These are phyloP conservation scores for Graphium colonna DNA, from an alignment of 2,888 invertebrate species.

Conservation along the genomic window DNA sequence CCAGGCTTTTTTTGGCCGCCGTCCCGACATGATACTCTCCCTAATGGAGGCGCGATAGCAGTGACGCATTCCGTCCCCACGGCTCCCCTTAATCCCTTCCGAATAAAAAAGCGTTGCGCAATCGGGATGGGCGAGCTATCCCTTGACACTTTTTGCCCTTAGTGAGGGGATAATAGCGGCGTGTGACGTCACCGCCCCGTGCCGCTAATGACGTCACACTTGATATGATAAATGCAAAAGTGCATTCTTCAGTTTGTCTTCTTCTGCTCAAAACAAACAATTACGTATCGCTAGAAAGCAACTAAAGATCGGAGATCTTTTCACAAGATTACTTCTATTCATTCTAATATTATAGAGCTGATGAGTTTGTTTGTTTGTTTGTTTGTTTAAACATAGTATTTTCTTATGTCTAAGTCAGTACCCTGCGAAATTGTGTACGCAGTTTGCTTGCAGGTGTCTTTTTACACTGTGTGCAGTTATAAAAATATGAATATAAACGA, in stretches of 20 bases:
- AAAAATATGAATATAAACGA: too few relatives aligned
- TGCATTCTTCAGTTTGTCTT: background rate
- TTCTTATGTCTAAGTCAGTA: too few relatives aligned
- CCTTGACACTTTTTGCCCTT: background rate
- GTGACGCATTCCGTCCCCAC: conserved; percentile 1
- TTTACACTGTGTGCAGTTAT: too few relatives aligned
- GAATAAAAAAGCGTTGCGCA: conserved; percentile 11
- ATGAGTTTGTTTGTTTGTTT: too few relatives aligned
- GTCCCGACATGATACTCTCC: conserved; percentile 44
- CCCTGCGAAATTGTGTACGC: too few relatives aligned
- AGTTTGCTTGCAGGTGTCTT: too few relatives aligned
- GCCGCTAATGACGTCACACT: background rate
- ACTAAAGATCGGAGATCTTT: background rate
- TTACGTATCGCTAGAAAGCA: background rate
- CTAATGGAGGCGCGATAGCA: conserved; percentile 20
- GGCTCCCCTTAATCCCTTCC: conserved; percentile 12
- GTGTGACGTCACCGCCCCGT: background rate
- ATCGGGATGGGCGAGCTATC: background rate
- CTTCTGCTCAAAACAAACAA: too few relatives aligned
- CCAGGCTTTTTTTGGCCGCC: conserved; percentile 54
- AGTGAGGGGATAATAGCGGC: background rate
- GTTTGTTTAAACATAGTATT: too few relatives aligned
- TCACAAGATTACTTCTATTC: background rate
- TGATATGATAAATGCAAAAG: background rate
- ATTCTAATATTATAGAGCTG: too few relatives aligned